Evolutionary conservation across 2,888 invertebrate genomes (phyloP).

Genomic region (Protonemura montana): DNA sequence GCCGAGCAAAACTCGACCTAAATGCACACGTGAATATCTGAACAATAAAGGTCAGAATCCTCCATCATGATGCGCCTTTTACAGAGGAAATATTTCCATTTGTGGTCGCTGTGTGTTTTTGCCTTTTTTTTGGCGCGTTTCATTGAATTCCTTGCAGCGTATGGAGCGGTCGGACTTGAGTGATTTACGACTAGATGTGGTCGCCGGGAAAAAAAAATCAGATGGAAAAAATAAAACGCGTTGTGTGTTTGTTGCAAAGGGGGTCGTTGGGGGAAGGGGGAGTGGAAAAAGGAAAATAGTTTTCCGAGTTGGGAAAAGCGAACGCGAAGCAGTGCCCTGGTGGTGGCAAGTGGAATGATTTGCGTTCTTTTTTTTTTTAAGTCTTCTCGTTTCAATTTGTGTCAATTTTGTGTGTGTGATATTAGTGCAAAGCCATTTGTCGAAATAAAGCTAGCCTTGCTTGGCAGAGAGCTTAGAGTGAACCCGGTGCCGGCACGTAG

Average conservation of each 20-base stretch:
- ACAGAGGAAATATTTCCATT: slow-evolving; percentile 8
- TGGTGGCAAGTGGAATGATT: too few species aligned
- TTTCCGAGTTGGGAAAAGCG: neutral
- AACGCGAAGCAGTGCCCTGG: neutral
- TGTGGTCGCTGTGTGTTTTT: neutral
- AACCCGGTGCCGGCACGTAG: too few species aligned
- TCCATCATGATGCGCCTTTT: slow-evolving; percentile 8
- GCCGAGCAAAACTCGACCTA: slow-evolving; percentile 43
- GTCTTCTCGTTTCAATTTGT: too few species aligned
- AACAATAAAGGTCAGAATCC: slow-evolving; percentile 49
- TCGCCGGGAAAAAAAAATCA: neutral
- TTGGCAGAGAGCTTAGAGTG: too few species aligned
- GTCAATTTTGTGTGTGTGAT: too few species aligned
- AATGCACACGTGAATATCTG: slow-evolving; percentile 44
- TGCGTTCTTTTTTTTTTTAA: too few species aligned
- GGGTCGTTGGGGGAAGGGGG: neutral
- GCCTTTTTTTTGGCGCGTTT: neutral
- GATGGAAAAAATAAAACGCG: neutral
- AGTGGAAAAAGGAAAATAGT: neutral
- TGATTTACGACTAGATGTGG: neutral
- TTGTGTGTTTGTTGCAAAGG: too few species aligned
- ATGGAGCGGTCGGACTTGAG: slow-evolving; percentile 17
- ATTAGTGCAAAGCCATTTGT: too few species aligned
- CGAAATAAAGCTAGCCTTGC: too few species aligned
- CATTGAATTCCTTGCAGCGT: slow-evolving; percentile 18